These are phyloP conservation scores for Sorex maritimensis DNA, from an alignment of 2,797 vertebrate species.

Conservation along the genomic window DNA sequence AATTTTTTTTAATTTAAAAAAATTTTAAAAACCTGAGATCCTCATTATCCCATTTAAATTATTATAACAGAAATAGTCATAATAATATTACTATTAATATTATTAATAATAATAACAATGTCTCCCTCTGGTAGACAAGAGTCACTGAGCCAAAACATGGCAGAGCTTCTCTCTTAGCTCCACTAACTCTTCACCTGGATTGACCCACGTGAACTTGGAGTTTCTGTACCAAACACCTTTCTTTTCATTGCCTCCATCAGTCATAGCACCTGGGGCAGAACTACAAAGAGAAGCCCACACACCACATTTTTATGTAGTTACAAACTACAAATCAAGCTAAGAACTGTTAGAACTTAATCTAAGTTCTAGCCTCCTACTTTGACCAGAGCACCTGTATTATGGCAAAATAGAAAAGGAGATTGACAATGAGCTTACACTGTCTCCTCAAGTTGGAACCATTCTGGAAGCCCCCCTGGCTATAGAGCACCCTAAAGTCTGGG, in stretches of 20 bases:
- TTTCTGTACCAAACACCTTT: not conserved
- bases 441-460: not conserved
- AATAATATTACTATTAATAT: not conserved
- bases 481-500: not conserved
- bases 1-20: too few species aligned
- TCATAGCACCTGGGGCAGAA: not conserved
- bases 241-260: not conserved
- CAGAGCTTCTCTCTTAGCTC: not conserved
- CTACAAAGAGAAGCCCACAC: not conserved
- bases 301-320: slow-evolving; percentile 4
- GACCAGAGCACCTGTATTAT: not conserved
- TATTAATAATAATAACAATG: not conserved
- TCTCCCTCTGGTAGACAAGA: not conserved
- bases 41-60: not conserved
- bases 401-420: not conserved
- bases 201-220: not conserved
- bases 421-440: not conserved
- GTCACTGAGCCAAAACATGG: not conserved
- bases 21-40: not conserved
- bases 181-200: not conserved
- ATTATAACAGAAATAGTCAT: not conserved
- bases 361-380: slow-evolving; percentile 1
- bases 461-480: not conserved
- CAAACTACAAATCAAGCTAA: slow-evolving; percentile 52
- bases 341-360: slow-evolving; percentile 54